Evolutionary conservation across 2,797 vertebrate species (phyloP), one percentile per base, ranked within the genome.

Genomic region (Cirrhinus mrigala): DNA sequence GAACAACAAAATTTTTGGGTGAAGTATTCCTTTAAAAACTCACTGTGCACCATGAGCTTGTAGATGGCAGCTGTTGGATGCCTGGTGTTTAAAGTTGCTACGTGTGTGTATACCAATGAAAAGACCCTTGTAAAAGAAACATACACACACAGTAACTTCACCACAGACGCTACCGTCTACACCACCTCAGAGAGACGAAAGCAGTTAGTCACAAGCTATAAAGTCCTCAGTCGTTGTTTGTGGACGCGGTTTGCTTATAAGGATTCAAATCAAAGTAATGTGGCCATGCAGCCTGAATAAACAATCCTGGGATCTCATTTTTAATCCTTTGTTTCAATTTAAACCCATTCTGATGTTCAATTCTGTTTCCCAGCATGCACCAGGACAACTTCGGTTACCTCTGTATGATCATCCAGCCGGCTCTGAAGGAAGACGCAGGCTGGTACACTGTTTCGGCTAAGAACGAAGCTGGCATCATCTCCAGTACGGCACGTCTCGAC

Each of bases 361-460:
- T 73, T 71, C 20, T 68, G 22, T 77, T 78, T 88, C 87, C 89
- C 92, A 99, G 98, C 95, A 99, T 99, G 97, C 98, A 99, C 92
- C 98, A 99, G 95, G 98, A 99, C 92, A 98, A 96, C 93, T 96
- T 97, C 0, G 98, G 98, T 89, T 99, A 99, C 94, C 94, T 99
- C 89, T 99, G 98, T 91, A 97, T 99, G 96, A 97, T 99, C 91
- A 98, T 99, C 93, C 98, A 99, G 94, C 98, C 98, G 20, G 96
- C 98, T 87, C 94, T 96, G 80, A 99, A 99, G 88, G 98, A 99
- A 79, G 98, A 99, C 1, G 98, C 97, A 0, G 98, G 98, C 46
- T 99, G 98, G 98, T 99, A 99, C 85, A 99, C 98, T 0, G 97
- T 99, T 77, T 99, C 98, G 0, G 98, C 98, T 89, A 99, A 99